Conservation (phyloP, 2,797 vertebrate genomes). For the Megaceryle alcyon region DNA sequence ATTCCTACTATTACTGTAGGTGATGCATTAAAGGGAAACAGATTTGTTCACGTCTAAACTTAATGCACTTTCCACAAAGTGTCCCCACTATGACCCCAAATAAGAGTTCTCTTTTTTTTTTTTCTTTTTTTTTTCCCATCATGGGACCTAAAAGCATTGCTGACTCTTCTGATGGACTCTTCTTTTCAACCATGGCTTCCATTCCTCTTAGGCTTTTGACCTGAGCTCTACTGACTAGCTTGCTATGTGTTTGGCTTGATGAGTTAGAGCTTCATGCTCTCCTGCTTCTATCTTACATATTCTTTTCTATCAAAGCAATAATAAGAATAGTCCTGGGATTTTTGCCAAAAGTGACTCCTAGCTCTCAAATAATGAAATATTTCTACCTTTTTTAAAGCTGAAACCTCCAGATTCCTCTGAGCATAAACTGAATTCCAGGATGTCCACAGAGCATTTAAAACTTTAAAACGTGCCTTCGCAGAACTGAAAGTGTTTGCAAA, state of each 20-base stretch:
- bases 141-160: slow-evolving; percentile 10
- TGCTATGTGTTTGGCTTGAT: background rate
- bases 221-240: slow-evolving; percentile 16
- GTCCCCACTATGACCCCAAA: slow-evolving; percentile 2
- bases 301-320: slow-evolving; percentile 37
- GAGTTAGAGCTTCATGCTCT: slow-evolving; percentile 26
- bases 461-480: background rate
- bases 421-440: background rate
- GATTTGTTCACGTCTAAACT: slow-evolving; percentile 44
- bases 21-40: slow-evolving; percentile 62
- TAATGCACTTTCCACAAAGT: slow-evolving; percentile 49
- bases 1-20: background rate
- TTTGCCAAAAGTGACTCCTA: slow-evolving; percentile 31
- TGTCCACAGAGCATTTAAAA: background rate
- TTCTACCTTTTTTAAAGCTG: background rate
- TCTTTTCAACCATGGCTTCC: background rate
- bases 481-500: background rate
- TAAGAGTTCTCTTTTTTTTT: background rate
- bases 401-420: slow-evolving; percentile 2
- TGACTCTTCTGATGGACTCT: background rate
- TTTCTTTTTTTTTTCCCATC: background rate
- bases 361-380: background rate
- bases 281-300: background rate
- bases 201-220: slow-evolving; percentile 50
- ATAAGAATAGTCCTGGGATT: slow-evolving; percentile 35